Conservation (phyloP, 2,888 invertebrate genomes). For the Empis stercorea region DNA sequence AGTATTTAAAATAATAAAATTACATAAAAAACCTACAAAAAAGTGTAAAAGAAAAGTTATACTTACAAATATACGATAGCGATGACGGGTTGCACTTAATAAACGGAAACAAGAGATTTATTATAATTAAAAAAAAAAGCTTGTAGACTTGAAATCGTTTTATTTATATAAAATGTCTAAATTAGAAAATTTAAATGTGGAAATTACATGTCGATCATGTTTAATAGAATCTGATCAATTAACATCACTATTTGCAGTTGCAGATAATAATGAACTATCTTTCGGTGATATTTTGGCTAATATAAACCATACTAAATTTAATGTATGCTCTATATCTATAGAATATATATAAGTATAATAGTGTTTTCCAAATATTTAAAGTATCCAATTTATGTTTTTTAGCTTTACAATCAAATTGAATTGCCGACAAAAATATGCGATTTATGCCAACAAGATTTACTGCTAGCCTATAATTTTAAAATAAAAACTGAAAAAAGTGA, state of each 20-base stretch:
- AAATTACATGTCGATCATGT: slow-evolving; percentile 1
- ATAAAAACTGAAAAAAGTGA: background rate
- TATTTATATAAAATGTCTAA: background rate
- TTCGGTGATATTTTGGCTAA: background rate
- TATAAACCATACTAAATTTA: background rate
- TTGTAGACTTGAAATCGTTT: too few species aligned
- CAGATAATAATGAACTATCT: background rate
- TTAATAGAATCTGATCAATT: background rate
- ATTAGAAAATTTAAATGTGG: slow-evolving; percentile 1
- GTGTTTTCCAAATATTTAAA: too few species aligned
- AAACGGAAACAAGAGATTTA: too few species aligned
- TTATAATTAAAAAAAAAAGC: too few species aligned
- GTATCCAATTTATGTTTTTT: background rate
- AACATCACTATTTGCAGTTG: background rate
- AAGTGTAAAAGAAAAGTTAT: too few species aligned
- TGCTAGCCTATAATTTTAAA: background rate
- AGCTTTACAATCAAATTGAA: background rate
- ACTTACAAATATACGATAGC: too few species aligned
- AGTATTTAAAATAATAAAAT: too few species aligned
- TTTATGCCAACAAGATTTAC: background rate
- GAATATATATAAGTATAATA: too few species aligned
- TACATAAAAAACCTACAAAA: too few species aligned
- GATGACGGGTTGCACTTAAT: too few species aligned
- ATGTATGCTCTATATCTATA: too few species aligned
- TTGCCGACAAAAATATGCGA: background rate